A percentile compares a stretch with the other conserved stretches of the same genome.
phyloP scores from a whole-genome alignment of 2,113 vertebrate genomes.

The Vulpes lagopus region DNA sequence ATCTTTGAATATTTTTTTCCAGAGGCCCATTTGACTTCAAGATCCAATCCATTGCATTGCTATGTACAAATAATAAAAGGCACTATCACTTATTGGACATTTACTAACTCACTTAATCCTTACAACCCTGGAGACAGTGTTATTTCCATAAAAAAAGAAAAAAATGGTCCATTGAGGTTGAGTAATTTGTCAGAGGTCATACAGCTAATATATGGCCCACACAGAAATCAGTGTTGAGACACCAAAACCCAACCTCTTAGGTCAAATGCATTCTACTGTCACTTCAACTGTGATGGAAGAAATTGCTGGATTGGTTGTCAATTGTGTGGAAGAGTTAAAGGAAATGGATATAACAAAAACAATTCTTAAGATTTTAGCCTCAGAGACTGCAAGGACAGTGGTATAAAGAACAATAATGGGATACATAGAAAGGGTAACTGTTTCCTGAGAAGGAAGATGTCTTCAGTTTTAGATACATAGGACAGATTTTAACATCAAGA shows the following conservation, averaged over 20 bases:
- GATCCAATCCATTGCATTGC: background rate
- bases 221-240: background rate
- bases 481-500: constrained; percentile 26
- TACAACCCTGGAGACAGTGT: background rate
- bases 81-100: background rate
- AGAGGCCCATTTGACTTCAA: background rate
- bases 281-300: background rate
- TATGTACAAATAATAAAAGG: background rate
- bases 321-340: background rate
- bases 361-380: constrained; percentile 12
- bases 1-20: background rate
- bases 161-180: background rate
- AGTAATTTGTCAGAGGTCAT: background rate
- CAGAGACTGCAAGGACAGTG: background rate
- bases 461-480: constrained; percentile 15
- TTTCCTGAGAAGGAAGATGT: constrained; percentile 35
- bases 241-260: background rate
- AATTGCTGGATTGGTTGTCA: background rate
- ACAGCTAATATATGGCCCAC: background rate
- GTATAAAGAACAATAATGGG: background rate
- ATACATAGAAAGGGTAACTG: background rate
- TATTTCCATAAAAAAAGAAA: constrained; percentile 15
- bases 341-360: background rate
- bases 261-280: background rate
- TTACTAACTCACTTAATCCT: background rate